phyloP scores from a whole-genome alignment of 2,113 vertebrate species.

The Ellobius talpinus region DNA sequence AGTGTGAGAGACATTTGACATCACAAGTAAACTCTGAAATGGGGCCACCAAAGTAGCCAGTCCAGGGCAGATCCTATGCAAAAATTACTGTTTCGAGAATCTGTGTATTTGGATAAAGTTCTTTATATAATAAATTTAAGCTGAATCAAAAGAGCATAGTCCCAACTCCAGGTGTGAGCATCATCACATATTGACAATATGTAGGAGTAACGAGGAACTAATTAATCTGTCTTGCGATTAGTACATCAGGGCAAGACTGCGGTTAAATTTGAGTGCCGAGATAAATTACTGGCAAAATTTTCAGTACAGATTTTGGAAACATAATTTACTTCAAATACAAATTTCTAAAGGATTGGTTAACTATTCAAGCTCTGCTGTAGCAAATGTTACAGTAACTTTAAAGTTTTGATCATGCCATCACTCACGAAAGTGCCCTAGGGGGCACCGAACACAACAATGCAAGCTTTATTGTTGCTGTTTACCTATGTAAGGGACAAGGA shows the following conservation, averaged over 20 bases:
- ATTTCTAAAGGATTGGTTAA: conserved; percentile 53
- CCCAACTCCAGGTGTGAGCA: conserved; percentile 45
- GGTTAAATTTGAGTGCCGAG: background rate
- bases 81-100: conserved; percentile 66
- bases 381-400: conserved; percentile 29
- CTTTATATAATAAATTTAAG: conserved; percentile 43
- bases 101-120: conserved; percentile 48
- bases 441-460: conserved; percentile 18
- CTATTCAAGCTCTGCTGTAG: background rate
- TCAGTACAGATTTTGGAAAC: background rate
- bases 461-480: background rate
- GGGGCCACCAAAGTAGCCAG: conserved; percentile 77
- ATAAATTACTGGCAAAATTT: conserved; percentile 27
- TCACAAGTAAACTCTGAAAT: conserved; percentile 85
- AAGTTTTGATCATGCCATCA: background rate
- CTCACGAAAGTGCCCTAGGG: background rate
- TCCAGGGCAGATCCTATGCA: conserved; percentile 81
- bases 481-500: background rate
- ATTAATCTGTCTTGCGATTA: background rate
- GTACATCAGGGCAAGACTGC: background rate
- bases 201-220: conserved; percentile 11
- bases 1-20: conserved; percentile 87
- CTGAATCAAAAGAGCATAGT: conserved; percentile 42
- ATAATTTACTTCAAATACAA: conserved; percentile 56
- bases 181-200: background rate